These are phyloP conservation scores for Ambastaia sidthimunki DNA, from an alignment of 2,797 vertebrate genomes.

Conservation along the genomic window DNA sequence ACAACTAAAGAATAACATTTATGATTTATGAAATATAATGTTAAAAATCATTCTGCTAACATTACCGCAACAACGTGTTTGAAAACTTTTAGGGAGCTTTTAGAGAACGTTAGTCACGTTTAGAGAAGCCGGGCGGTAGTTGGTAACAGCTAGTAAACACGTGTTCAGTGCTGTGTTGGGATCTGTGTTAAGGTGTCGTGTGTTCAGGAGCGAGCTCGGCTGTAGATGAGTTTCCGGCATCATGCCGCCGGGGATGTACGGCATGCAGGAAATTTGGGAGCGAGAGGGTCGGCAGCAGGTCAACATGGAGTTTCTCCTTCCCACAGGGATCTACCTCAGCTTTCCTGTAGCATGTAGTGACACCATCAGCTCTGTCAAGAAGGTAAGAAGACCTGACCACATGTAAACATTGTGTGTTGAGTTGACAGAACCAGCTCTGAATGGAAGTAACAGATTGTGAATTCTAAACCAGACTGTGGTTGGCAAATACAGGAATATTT, in stretches of 20 bases:
- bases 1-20: too few species aligned
- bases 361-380: conserved; percentile 91
- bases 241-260: conserved; percentile 95
- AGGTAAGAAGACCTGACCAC: conserved; percentile 71
- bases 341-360: conserved; percentile 88
- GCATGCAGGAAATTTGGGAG: conserved; percentile 93
- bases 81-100: too few species aligned
- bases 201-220: conserved; percentile 73
- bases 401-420: conserved; percentile 6
- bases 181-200: conserved; percentile 48
- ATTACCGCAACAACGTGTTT: too few species aligned
- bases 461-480: too few species aligned
- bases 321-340: conserved; percentile 94
- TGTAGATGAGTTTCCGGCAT: conserved; percentile 80
- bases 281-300: conserved; percentile 87
- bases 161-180: conserved; percentile 61
- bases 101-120: too few species aligned
- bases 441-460: too few species aligned
- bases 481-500: too few species aligned
- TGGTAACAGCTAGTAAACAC: too few species aligned
- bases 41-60: too few species aligned
- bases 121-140: too few species aligned
- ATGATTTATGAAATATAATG: too few species aligned
- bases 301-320: conserved; percentile 93
- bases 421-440: not conserved